Evolutionary conservation across 1,140 invertebrate species (phyloP).

Genomic region (Eurosta solidaginis): DNA sequence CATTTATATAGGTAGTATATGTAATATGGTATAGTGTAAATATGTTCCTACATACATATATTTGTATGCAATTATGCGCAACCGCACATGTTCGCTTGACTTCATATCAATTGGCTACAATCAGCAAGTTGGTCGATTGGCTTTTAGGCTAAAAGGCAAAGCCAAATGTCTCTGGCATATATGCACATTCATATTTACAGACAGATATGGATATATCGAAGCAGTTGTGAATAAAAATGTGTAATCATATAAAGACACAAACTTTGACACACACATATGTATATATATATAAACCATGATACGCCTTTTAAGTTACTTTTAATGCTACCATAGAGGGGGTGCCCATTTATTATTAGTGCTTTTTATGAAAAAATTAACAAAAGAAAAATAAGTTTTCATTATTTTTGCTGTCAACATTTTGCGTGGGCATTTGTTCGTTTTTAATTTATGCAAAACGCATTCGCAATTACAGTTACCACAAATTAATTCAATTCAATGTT

Average conservation of each 20-base stretch:
- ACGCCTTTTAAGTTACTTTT: neutral
- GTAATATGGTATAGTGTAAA: no score
- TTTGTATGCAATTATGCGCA: neutral
- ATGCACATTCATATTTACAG: no score
- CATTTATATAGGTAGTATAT: no score
- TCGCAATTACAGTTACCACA: constrained; percentile 17
- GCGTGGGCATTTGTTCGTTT: neutral
- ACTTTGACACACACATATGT: no score
- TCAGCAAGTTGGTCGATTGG: constrained; percentile 15
- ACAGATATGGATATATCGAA: no score
- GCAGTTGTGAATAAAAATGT: neutral
- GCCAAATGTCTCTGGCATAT: constrained; percentile 13
- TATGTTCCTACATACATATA: neutral
- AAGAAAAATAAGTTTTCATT: neutral
- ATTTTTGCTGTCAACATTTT: neutral
- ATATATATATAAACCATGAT: neutral
- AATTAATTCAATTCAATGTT: neutral
- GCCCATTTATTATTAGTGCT: constrained; percentile 9
- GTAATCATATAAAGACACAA: neutral
- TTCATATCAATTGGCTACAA: neutral
- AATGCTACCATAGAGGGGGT: neutral
- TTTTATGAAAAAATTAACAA: no score
- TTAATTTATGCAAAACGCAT: constrained; percentile 26
- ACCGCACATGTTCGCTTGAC: neutral
- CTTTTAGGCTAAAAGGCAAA: neutral